Evolutionary conservation across 2,888 invertebrate species (phyloP).

Genomic region (Balanococcus diminutus): DNA sequence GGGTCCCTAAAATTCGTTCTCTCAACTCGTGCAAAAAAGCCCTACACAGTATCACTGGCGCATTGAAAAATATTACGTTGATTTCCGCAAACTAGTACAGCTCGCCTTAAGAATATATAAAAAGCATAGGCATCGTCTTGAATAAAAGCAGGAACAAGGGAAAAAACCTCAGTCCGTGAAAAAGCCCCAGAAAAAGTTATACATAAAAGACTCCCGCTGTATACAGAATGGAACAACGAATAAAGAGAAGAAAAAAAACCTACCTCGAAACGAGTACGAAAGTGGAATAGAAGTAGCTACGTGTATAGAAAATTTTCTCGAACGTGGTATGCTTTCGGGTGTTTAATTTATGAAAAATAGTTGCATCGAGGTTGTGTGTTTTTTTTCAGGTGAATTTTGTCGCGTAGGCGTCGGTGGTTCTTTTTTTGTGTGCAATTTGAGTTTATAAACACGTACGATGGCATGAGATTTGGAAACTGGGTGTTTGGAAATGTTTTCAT

Average conservation of each 20-base stretch:
- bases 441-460: too few species aligned
- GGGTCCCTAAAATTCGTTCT: too few species aligned
- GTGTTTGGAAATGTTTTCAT: too few species aligned
- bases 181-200: neutral
- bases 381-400: too few species aligned
- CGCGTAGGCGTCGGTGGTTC: too few species aligned
- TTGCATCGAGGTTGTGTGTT: neutral
- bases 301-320: constrained; percentile 8
- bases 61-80: neutral
- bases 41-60: neutral
- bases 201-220: neutral
- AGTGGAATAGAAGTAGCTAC: neutral
- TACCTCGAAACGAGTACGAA: neutral
- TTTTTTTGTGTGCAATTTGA: too few species aligned
- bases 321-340: neutral
- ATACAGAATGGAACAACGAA: neutral
- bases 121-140: constrained; percentile 1
- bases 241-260: neutral
- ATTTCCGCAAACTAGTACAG: neutral
- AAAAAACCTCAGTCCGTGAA: neutral
- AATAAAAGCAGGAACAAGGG: constrained; percentile 15
- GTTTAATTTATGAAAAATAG: constrained; percentile 22
- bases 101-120: neutral
- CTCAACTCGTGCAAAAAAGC: too few species aligned
- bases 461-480: too few species aligned